Evolutionary conservation across 2,113 vertebrate genomes (phyloP).

Genomic region (Prolemur simus): DNA sequence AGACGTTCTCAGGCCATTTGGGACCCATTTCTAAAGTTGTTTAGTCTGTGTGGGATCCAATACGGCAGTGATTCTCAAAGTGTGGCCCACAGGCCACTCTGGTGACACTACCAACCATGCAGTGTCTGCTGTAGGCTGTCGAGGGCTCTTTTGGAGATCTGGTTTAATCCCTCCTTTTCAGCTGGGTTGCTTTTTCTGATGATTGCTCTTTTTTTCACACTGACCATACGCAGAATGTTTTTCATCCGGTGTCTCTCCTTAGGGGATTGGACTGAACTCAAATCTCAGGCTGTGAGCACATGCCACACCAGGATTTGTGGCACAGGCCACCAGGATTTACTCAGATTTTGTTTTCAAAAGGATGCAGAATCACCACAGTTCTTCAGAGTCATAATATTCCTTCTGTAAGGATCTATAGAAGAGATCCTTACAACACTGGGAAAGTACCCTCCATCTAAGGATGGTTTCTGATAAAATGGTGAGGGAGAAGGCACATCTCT

Average conservation of each 20-base stretch:
- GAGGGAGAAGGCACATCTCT: background rate
- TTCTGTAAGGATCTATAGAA: background rate
- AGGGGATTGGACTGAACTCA: conserved; percentile 50
- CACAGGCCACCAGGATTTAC: background rate
- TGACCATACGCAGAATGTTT: background rate
- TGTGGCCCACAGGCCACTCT: background rate
- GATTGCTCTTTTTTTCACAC: background rate
- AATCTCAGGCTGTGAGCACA: conserved; percentile 59
- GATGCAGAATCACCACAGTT: background rate
- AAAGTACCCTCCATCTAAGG: background rate
- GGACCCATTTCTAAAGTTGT: background rate
- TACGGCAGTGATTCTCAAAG: background rate
- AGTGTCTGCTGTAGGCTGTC: background rate
- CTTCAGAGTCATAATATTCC: background rate
- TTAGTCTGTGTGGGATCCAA: background rate
- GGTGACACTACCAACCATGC: background rate
- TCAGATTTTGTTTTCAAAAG: conserved; percentile 16
- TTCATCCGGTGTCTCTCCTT: conserved; percentile 34
- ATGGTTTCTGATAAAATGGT: background rate
- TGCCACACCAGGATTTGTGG: conserved; percentile 47
- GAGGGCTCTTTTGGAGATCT: background rate
- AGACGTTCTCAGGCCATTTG: background rate
- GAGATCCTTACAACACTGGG: background rate
- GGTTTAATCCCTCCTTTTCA: conserved; percentile 22
- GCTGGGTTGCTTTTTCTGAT: background rate